Conservation (phyloP, 2,888 invertebrate genomes). For the Drosophila algonquin region DNA sequence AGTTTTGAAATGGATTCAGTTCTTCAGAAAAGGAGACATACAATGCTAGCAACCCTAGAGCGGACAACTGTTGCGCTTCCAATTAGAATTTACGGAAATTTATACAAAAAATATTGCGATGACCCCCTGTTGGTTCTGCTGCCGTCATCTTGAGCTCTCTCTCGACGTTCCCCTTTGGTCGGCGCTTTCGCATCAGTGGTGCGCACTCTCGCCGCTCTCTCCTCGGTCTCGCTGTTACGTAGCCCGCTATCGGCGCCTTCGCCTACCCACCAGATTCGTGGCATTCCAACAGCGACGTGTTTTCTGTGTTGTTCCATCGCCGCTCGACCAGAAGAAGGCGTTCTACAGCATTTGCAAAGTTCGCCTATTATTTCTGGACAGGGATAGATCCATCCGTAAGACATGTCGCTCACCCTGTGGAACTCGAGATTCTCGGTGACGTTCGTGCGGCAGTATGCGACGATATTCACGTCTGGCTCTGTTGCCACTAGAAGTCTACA, state of each 20-base stretch:
- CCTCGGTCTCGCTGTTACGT: constrained; percentile 65
- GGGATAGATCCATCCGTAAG: constrained; percentile 2
- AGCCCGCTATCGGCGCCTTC: constrained; percentile 39
- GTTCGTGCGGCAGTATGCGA: constrained; percentile 70
- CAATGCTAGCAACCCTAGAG: not conserved
- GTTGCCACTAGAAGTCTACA: constrained; percentile 10
- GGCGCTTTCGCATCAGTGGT: constrained; percentile 51
- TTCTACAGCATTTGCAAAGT: constrained; percentile 13
- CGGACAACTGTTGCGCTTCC: constrained; percentile 8
- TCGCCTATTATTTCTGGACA: constrained; percentile 6
- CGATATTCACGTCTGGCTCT: constrained; percentile 57
- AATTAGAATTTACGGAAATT: constrained; percentile 6
- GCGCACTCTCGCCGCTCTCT: constrained; percentile 37
- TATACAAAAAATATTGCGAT: constrained; percentile 10
- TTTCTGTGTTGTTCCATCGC: constrained; percentile 28
- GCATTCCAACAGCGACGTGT: constrained; percentile 38
- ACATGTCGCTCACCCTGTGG: constrained; percentile 79
- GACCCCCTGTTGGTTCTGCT: not conserved
- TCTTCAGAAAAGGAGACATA: not conserved
- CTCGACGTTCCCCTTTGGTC: constrained; percentile 39
- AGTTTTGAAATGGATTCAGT: not conserved
- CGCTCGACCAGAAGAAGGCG: constrained; percentile 1
- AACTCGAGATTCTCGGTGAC: constrained; percentile 77
- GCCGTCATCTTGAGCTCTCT: constrained; percentile 11
- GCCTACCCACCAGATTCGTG: constrained; percentile 37